These are phyloP conservation scores for Drosophila grimshawi DNA, from an alignment of 1,140 invertebrate genomes.

Conservation along the genomic window DNA sequence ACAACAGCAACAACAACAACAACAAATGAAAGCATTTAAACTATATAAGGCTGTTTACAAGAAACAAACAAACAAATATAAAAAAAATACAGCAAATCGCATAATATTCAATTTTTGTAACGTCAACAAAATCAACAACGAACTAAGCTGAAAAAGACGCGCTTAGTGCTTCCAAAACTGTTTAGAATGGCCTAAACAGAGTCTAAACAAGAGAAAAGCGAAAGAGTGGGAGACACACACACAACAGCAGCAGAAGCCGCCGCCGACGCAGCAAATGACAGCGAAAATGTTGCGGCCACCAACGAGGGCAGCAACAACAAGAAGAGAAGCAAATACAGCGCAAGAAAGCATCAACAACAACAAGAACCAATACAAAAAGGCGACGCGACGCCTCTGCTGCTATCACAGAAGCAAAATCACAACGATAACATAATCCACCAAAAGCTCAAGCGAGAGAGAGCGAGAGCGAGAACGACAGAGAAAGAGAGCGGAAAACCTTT, in stretches of 20 bases:
- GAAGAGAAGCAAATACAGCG: slow-evolving; percentile 12
- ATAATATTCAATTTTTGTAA: slow-evolving; percentile 17
- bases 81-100: slow-evolving; percentile 10
- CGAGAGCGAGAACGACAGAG: slow-evolving; percentile 17
- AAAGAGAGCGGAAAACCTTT: slow-evolving; percentile 15
- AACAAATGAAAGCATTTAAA: slow-evolving; percentile 61
- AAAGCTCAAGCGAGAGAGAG: slow-evolving; percentile 17
- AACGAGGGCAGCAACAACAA: slow-evolving; percentile 34
- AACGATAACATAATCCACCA: slow-evolving; percentile 63
- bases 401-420: slow-evolving; percentile 51
- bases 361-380: slow-evolving; percentile 45
- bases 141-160: slow-evolving; percentile 16
- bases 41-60: slow-evolving; percentile 44
- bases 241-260: slow-evolving; percentile 2
- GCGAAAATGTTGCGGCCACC: slow-evolving; percentile 41
- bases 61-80: slow-evolving; percentile 6
- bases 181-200: slow-evolving; percentile 4
- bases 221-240: slow-evolving; percentile 2
- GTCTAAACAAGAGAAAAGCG: slow-evolving; percentile 6
- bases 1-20: slow-evolving; percentile 12
- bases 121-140: slow-evolving; percentile 27
- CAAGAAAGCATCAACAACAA: slow-evolving; percentile 33
- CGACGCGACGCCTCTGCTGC: slow-evolving; percentile 48
- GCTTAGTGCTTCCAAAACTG: slow-evolving; percentile 49
- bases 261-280: slow-evolving; percentile 27